phyloP scores from a whole-genome alignment of 1,140 invertebrate species.

The Archegozetes longisetosus region DNA sequence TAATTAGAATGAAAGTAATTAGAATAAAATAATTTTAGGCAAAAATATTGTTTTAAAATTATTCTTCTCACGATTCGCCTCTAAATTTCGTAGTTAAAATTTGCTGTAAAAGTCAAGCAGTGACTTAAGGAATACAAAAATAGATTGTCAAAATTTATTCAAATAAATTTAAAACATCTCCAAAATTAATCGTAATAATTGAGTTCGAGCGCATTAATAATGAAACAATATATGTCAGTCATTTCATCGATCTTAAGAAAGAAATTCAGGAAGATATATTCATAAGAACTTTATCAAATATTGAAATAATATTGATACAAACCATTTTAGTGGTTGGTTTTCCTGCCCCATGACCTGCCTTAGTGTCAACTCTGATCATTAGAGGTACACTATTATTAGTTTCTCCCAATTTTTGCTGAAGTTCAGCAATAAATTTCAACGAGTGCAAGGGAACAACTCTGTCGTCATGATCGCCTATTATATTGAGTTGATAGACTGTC shows the following conservation, averaged over 20 bases:
- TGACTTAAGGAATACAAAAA: no score
- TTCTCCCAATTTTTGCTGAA: slow-evolving; percentile 57
- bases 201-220: slow-evolving; percentile 54
- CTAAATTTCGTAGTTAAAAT: no score
- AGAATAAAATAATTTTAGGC: no score
- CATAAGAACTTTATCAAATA: neutral
- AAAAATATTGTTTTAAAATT: no score
- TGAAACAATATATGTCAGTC: slow-evolving; percentile 70
- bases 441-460: slow-evolving; percentile 89
- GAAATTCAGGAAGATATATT: neutral
- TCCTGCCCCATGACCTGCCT: slow-evolving; percentile 87
- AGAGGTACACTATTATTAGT: slow-evolving; percentile 59
- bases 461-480: slow-evolving; percentile 83
- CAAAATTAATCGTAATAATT: slow-evolving; percentile 36
- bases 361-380: slow-evolving; percentile 74
- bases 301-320: slow-evolving; percentile 2
- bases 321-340: slow-evolving; percentile 87
- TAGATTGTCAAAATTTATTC: no score
- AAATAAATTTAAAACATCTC: no score
- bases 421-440: slow-evolving; percentile 77
- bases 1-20: no score
- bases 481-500: neutral
- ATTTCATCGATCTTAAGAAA: slow-evolving; percentile 66
- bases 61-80: no score
- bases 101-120: no score